These are phyloP conservation scores for Megalurothrips usitatus DNA, from an alignment of 2,888 invertebrate species.

Conservation along the genomic window DNA sequence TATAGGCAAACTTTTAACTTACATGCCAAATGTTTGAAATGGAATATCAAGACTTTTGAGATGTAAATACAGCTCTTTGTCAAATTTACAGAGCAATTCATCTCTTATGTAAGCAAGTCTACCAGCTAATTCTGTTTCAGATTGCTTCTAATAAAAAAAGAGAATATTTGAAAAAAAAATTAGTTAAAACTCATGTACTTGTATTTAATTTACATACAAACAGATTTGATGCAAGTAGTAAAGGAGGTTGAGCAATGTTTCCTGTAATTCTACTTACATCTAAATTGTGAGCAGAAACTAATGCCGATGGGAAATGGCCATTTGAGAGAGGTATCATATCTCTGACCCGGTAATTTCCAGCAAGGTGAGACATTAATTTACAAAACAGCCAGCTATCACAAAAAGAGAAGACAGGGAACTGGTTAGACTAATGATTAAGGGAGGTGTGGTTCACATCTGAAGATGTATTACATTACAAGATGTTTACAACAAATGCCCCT, in stretches of 20 bases:
- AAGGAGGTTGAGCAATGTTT: background rate
- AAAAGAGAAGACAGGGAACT: background rate
- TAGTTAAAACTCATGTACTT: no score
- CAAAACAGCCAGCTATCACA: slow-evolving; percentile 4
- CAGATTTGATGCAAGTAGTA: no score
- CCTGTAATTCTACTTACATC: background rate
- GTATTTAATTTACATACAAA: no score
- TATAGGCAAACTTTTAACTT: slow-evolving; percentile 43
- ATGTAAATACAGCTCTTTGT: slow-evolving; percentile 60
- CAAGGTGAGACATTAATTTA: slow-evolving; percentile 6
- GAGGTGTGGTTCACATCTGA: no score
- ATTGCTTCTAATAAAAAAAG: background rate
- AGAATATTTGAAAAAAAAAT: background rate
- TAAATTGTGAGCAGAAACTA: background rate
- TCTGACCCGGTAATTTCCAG: slow-evolving; percentile 33
- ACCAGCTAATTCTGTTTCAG: slow-evolving; percentile 37
- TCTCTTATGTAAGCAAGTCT: slow-evolving; percentile 49
- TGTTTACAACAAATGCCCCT: slow-evolving; percentile 11
- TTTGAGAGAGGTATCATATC: slow-evolving; percentile 26
- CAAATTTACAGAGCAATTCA: slow-evolving; percentile 59
- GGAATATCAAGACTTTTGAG: slow-evolving; percentile 68
- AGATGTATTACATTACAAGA: slow-evolving; percentile 30
- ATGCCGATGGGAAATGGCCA: slow-evolving; percentile 30
- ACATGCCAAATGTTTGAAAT: slow-evolving; percentile 84
- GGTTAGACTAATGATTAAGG: slow-evolving; percentile 28